Conservation (phyloP, 2,797 vertebrate species). For the Champsocephalus esox region DNA sequence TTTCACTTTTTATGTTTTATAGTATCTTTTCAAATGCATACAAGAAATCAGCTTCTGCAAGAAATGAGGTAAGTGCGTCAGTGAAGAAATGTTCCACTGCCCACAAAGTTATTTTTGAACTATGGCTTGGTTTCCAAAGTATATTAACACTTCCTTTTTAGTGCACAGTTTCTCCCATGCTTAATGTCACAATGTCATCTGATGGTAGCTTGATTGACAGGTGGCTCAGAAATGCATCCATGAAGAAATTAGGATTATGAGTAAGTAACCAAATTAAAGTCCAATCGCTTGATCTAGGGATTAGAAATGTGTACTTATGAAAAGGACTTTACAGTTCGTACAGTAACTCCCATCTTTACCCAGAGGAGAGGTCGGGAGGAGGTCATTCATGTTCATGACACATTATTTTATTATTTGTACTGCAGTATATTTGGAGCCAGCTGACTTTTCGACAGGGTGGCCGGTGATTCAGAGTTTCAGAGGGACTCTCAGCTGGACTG, state of each 20-base stretch:
- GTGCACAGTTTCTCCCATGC: no score
- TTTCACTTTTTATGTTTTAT: background rate
- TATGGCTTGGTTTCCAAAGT: background rate
- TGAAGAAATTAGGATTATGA: no score
- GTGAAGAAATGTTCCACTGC: background rate
- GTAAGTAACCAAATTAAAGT: no score
- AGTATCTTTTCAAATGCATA: background rate
- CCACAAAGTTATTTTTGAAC: background rate
- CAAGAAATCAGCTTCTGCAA: background rate
- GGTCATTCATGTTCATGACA: background rate
- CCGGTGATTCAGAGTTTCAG: background rate
- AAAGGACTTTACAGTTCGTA: background rate
- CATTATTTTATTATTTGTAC: background rate
- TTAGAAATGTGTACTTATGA: background rate
- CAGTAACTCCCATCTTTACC: background rate
- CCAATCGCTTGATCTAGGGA: no score
- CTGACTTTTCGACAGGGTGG: background rate
- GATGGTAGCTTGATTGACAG: no score
- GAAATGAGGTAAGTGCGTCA: background rate
- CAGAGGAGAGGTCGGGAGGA: background rate
- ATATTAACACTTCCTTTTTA: background rate
- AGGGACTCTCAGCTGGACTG: conserved; percentile 13
- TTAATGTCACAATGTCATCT: no score
- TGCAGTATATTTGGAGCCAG: background rate
- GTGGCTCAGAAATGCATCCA: no score